Base-by-base conservation (phyloP, 2,888 invertebrate species). In the Chaitophorus viminalis region DNA sequence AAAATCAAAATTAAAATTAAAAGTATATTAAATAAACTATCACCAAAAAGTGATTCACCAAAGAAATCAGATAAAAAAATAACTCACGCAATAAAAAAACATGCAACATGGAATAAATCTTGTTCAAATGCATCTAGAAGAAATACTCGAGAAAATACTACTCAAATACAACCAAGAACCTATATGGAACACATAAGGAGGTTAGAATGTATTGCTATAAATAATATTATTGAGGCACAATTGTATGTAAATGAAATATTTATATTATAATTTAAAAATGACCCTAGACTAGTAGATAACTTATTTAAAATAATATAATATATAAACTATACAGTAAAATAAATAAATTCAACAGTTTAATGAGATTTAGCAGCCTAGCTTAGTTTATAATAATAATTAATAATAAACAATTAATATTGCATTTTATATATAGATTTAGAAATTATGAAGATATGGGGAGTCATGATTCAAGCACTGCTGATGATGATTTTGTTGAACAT, bases 371-470 rank as follows among this genome's bases (percentile, higher is more conserved):
- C 11, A 46, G 46, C 11, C 46, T 2, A 29, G n/a, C 18, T 29
- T 21, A 52, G 46, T 52, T 52, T 11, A 72, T 5, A 29, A 46
- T 76, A 76, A 29, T n/a, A 76, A 29, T 76, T 76, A 76, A 29
- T n/a, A 76, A 29, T 76, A 18, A 3, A 17, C 0, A 29, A 46
- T 29, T 54, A 9, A 21, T 3, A 60, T 78, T 76, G 52, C 1
- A 77, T 77, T 52, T 70, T 82, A 60, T 60, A 83, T 82, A 60
- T 60, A 83, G 74, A 21, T 54, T 17, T 52, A 83, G 60, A 60
- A 8, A 54, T 21, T 60, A 54, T 36, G 74, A 83, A 60, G 74
- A 74, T 29, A 18, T 36, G 4, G 6, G 18, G 9, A 83, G 74
- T 36, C 17, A 54, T 36, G 54, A 83, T 83, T 52, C 33, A 17